A percentile compares a stretch with the other conserved stretches of the same genome.
Conservation (phyloP, 1,140 invertebrate genomes). For the Pseudomyrmex concolor region DNA sequence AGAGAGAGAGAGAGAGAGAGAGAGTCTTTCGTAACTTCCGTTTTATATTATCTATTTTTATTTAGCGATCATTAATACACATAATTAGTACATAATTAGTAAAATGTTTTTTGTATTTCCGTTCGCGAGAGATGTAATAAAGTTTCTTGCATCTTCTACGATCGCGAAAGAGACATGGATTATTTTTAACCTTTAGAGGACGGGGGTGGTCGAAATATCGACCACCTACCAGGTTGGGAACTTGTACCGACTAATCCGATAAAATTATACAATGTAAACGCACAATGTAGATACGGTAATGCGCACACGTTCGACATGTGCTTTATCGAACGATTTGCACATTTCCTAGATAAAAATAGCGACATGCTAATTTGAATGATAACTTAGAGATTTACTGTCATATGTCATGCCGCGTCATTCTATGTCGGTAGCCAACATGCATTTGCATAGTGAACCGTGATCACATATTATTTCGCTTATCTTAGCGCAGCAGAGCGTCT, state of each 20-base stretch:
- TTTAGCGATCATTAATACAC: not conserved
- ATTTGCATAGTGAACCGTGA: conserved; percentile 49
- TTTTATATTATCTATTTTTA: not conserved
- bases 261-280: no score
- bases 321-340: not conserved
- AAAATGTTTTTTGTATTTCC: no score
- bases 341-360: conserved; percentile 17
- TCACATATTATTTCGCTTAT: conserved; percentile 40
- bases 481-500: conserved; percentile 26
- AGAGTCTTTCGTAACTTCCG: not conserved
- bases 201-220: no score
- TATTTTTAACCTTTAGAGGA: no score
- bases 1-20: no score
- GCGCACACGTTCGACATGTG: not conserved
- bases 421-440: conserved; percentile 1
- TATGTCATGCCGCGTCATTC: not conserved
- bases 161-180: not conserved
- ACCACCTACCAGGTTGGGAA: no score
- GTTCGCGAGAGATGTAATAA: not conserved
- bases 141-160: not conserved
- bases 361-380: conserved; percentile 15
- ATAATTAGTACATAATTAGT: no score
- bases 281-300: conserved; percentile 1
- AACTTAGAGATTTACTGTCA: conserved; percentile 9
- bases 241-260: no score